Conservation (phyloP, 2,797 vertebrate genomes). For the Chloroceryle amazona region DNA sequence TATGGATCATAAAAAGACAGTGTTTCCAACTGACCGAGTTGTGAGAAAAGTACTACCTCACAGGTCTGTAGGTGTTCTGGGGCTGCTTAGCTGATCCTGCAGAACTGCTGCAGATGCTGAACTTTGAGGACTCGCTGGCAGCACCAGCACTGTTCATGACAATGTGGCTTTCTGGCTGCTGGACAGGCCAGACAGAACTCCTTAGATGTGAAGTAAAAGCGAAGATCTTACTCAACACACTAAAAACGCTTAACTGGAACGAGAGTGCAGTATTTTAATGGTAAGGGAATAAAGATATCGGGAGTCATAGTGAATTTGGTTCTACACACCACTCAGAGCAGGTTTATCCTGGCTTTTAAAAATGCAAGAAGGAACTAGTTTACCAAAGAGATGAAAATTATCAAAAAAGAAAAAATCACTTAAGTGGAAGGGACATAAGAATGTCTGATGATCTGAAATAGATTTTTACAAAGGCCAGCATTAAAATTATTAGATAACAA, state of each 20-base stretch:
- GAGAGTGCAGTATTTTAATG: neutral
- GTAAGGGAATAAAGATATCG: neutral
- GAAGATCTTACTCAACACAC: neutral
- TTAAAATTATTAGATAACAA: constrained; percentile 25
- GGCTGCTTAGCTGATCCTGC: neutral
- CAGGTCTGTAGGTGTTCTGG: constrained; percentile 1
- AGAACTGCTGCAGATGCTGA: neutral
- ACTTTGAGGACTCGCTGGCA: constrained; percentile 15
- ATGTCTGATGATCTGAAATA: constrained; percentile 7
- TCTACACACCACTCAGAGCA: neutral
- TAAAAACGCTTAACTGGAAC: constrained; percentile 28
- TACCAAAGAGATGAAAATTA: neutral
- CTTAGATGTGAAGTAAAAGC: constrained; percentile 8
- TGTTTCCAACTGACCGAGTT: constrained; percentile 12
- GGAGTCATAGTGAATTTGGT: neutral
- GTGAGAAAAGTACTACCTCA: constrained; percentile 26
- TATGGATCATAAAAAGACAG: constrained; percentile 38
- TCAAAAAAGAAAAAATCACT: neutral
- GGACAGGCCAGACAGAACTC: neutral
- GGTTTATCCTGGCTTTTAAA: neutral
- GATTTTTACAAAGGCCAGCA: neutral
- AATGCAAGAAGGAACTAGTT: constrained; percentile 1
- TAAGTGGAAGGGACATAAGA: neutral
- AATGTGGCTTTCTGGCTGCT: neutral
- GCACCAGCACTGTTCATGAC: neutral